phyloP scores from a whole-genome alignment of 2,888 invertebrate genomes.

The Drosophila flavopinicola region DNA sequence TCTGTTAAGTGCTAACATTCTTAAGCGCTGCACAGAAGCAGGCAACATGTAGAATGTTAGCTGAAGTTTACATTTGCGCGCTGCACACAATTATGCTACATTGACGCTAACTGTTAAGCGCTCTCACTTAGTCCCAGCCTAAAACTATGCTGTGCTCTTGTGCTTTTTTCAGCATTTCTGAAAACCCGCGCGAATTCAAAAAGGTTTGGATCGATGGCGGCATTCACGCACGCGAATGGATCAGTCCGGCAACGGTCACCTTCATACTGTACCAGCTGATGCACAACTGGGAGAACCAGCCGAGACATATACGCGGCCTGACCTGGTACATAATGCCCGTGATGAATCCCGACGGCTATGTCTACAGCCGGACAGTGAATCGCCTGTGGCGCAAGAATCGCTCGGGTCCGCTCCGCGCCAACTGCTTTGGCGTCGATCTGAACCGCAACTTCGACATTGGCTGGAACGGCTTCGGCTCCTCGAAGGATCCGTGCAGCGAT shows the following conservation, averaged over 20 bases:
- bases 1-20: not conserved
- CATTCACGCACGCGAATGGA: constrained; percentile 96
- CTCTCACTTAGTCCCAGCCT: not conserved
- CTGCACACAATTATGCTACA: not conserved
- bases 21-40: not conserved
- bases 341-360: constrained; percentile 94
- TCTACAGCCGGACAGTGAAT: constrained; percentile 91
- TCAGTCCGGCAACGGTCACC: constrained; percentile 91
- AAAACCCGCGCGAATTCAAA: constrained; percentile 87
- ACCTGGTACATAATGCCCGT: constrained; percentile 93
- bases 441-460: constrained; percentile 95
- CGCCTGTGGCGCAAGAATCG: constrained; percentile 94
- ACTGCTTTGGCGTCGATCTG: constrained; percentile 91
- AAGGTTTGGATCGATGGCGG: constrained; percentile 91
- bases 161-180: constrained; percentile 86
- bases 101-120: not conserved
- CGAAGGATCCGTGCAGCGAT: constrained; percentile 89
- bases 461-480: constrained; percentile 90
- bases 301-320: constrained; percentile 89
- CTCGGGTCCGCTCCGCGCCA: constrained; percentile 80
- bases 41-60: no score
- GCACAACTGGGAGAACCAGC: constrained; percentile 87
- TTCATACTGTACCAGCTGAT: constrained; percentile 90
- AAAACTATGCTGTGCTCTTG: constrained; percentile 15
- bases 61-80: not conserved